These are phyloP conservation scores for Hydrolagus colliei DNA, from an alignment of 2,797 vertebrate genomes.

Conservation along the genomic window DNA sequence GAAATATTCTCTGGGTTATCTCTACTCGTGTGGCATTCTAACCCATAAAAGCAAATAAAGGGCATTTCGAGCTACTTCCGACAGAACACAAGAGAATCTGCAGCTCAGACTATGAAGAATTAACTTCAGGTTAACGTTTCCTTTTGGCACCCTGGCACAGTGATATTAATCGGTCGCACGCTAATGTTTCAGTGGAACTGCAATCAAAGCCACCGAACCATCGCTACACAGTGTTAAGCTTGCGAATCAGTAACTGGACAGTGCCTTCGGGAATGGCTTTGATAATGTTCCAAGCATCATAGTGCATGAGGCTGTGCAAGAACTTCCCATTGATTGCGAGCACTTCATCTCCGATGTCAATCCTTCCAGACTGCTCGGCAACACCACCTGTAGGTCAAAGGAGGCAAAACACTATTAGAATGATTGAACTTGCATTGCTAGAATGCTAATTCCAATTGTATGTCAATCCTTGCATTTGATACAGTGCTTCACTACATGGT, in stretches of 20 bases:
- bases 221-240: constrained; percentile 59
- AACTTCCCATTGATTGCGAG: constrained; percentile 75
- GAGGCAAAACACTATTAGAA: neutral
- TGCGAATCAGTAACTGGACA: constrained; percentile 74
- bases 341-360: constrained; percentile 80
- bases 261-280: constrained; percentile 74
- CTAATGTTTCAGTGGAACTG: neutral
- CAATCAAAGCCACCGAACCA: constrained; percentile 36
- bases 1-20: neutral
- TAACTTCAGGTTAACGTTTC: neutral
- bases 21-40: neutral
- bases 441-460: no score
- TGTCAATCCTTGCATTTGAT: no score
- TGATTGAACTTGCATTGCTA: no score
- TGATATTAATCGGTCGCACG: neutral
- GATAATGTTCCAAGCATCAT: constrained; percentile 85
- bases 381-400: constrained; percentile 66
- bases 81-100: neutral
- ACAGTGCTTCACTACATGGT: no score
- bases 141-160: neutral
- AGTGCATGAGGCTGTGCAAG: constrained; percentile 77
- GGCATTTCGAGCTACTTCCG: constrained; percentile 35
- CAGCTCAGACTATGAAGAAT: no score
- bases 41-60: constrained; percentile 55
- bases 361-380: constrained; percentile 71